phyloP scores from a whole-genome alignment of 2,113 vertebrate species.

The Chitala chitala region DNA sequence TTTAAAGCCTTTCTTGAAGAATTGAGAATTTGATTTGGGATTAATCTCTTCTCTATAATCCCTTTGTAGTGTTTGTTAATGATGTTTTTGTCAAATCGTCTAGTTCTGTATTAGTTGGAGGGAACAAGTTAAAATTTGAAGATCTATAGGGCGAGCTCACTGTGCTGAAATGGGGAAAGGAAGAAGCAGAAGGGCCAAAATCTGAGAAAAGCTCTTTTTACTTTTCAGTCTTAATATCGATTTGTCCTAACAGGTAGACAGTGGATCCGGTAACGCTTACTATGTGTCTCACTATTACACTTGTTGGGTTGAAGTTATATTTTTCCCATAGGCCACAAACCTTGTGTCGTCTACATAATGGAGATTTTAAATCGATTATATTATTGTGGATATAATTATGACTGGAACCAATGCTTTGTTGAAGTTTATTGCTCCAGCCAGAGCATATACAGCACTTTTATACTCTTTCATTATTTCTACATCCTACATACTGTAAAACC shows the following conservation, averaged over 20 bases:
- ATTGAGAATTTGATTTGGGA: constrained; percentile 52
- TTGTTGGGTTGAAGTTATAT: no score
- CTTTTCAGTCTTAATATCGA: no score
- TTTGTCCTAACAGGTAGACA: no score
- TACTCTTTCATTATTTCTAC: background rate
- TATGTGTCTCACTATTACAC: no score
- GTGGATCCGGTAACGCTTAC: no score
- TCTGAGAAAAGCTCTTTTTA: constrained; percentile 2
- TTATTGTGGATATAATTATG: no score
- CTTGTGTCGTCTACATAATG: no score
- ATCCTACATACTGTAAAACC: background rate
- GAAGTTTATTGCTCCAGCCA: no score
- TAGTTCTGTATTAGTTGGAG: constrained; percentile 58
- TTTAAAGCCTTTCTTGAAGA: constrained; percentile 41
- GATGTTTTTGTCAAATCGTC: constrained; percentile 60
- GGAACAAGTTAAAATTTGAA: constrained; percentile 48
- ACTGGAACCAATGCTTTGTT: no score
- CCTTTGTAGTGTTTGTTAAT: constrained; percentile 60
- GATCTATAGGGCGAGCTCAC: constrained; percentile 58
- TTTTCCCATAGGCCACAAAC: no score
- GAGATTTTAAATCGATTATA: no score
- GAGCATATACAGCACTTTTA: no score
- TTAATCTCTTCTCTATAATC: constrained; percentile 60
- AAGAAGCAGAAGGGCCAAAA: constrained; percentile 37
- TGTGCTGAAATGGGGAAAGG: constrained; percentile 31